Evolutionary conservation across 1,140 invertebrate genomes (phyloP).

Genomic region (Teleogryllus occipitalis): DNA sequence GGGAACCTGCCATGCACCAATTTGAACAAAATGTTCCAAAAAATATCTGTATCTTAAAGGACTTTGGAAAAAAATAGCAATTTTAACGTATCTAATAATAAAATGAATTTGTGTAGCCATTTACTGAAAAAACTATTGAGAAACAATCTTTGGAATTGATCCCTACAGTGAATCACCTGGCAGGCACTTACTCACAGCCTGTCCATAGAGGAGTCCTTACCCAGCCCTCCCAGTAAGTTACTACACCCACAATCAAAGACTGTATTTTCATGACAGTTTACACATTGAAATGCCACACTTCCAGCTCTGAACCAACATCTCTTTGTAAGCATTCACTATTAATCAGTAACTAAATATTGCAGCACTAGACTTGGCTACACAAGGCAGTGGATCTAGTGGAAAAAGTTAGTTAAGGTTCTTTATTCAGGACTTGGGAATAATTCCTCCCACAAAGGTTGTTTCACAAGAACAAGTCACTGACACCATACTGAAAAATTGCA

Average conservation of each 20-base stretch:
- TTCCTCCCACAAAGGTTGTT: too few relatives aligned
- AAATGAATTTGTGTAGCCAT: background rate
- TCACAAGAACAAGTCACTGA: background rate
- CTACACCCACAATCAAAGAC: background rate
- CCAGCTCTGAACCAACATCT: background rate
- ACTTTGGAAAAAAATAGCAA: background rate
- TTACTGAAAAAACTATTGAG: background rate
- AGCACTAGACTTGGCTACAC: background rate
- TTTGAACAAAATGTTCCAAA: background rate
- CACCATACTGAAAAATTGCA: background rate
- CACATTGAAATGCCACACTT: background rate
- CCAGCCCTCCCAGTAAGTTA: background rate
- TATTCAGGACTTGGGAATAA: too few relatives aligned
- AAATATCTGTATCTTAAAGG: too few relatives aligned
- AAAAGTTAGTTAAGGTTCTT: too few relatives aligned
- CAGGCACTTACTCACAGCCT: conserved; percentile 3
- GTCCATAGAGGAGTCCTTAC: background rate
- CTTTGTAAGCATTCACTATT: background rate
- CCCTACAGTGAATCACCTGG: background rate
- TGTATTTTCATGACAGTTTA: background rate
- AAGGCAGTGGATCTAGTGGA: background rate
- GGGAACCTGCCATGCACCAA: background rate
- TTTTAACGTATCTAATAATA: background rate
- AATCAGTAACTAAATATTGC: background rate
- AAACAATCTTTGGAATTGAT: background rate